Evolutionary conservation across 2,797 vertebrate species (phyloP).

Genomic region (Gambusia yucatana): DNA sequence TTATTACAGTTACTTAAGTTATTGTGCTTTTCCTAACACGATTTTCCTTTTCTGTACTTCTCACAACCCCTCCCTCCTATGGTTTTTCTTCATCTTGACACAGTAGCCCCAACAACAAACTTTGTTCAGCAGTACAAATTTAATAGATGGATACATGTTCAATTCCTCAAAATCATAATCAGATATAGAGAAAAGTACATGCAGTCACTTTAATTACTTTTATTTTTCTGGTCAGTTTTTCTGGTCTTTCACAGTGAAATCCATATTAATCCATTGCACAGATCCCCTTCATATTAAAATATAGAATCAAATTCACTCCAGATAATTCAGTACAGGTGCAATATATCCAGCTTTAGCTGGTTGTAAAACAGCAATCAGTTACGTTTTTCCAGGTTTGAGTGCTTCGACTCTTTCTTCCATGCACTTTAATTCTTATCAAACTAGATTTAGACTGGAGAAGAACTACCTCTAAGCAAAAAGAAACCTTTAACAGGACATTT

Average conservation of each 20-base stretch:
- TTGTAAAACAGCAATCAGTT: neutral
- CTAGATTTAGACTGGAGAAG: neutral
- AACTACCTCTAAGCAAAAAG: neutral
- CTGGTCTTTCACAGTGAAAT: neutral
- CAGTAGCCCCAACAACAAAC: slow-evolving; percentile 2
- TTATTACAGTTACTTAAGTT: slow-evolving; percentile 83
- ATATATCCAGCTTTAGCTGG: neutral
- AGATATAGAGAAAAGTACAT: neutral
- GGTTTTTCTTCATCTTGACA: slow-evolving; percentile 11
- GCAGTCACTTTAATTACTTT: neutral
- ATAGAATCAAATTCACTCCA: neutral
- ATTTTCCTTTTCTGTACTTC: slow-evolving; percentile 11
- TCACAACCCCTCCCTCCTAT: neutral
- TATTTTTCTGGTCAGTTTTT: neutral
- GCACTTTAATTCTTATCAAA: neutral
- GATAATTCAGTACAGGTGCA: neutral
- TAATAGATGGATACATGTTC: neutral
- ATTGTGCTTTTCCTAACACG: slow-evolving; percentile 58
- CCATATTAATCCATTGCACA: neutral
- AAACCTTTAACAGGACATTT: neutral
- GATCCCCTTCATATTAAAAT: neutral
- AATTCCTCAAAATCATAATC: neutral
- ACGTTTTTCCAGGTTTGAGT: neutral
- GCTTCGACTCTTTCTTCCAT: neutral
- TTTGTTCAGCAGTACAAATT: neutral